These are phyloP conservation scores for Pteropus rufus DNA, from an alignment of 2,797 vertebrate species.

Conservation along the genomic window DNA sequence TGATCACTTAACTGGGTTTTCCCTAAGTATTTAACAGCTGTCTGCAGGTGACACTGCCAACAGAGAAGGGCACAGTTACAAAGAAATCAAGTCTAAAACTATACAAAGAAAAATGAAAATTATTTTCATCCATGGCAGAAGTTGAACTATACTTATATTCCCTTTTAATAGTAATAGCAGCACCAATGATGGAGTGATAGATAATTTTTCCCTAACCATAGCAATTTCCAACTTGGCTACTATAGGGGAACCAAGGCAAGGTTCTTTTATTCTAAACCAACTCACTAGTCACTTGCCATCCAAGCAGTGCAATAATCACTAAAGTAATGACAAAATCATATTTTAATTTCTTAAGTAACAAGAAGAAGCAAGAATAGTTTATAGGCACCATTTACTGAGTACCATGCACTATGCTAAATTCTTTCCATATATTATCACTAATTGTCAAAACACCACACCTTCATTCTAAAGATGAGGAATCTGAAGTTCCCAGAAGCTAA, in stretches of 20 bases:
- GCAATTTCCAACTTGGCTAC: constrained; percentile 14
- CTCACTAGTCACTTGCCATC: constrained; percentile 30
- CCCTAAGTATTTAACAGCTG: constrained; percentile 13
- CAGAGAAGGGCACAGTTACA: constrained; percentile 10
- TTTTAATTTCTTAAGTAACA: constrained; percentile 41
- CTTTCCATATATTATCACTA: neutral
- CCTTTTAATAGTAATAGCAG: constrained; percentile 24
- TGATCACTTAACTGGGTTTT: constrained; percentile 24
- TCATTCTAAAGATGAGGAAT: constrained; percentile 44
- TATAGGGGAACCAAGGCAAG: neutral
- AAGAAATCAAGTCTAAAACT: constrained; percentile 56
- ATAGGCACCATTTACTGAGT: neutral
- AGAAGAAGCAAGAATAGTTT: constrained; percentile 1
- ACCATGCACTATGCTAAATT: neutral
- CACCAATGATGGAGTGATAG: neutral
- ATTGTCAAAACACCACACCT: constrained; percentile 2
- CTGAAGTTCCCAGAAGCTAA: constrained; percentile 8
- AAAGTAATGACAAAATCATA: constrained; percentile 8
- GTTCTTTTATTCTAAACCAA: constrained; percentile 34
- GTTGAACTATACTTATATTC: neutral
- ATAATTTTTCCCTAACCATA: constrained; percentile 38
- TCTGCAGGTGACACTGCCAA: constrained; percentile 23
- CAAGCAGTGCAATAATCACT: constrained; percentile 33
- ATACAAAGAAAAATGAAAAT: constrained; percentile 52
- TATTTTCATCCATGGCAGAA: constrained; percentile 24